Conservation (phyloP, 2,888 invertebrate species). For the Zaprionus bogoriensis region DNA sequence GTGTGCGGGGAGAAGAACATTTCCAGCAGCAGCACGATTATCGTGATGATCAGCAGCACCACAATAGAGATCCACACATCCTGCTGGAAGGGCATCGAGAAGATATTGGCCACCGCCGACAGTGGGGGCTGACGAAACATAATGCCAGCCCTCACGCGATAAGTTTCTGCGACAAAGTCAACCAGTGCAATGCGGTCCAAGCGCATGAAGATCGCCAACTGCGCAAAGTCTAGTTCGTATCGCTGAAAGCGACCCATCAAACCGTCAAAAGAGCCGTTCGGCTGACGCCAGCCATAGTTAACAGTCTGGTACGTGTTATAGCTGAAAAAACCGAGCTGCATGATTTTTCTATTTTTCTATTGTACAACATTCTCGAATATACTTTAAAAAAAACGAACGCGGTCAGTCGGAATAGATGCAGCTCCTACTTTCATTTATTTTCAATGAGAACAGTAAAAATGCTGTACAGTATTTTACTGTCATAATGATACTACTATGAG, state of each 20-base stretch:
- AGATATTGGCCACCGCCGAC: slow-evolving; percentile 86
- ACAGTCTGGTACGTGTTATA: slow-evolving; percentile 81
- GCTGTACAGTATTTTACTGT: too few species aligned
- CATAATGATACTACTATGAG: too few species aligned
- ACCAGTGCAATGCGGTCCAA: slow-evolving; percentile 84
- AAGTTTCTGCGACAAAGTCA: slow-evolving; percentile 85
- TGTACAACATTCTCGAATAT: too few species aligned
- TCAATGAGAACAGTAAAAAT: too few species aligned
- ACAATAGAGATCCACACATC: slow-evolving; percentile 84
- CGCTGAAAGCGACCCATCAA: slow-evolving; percentile 85
- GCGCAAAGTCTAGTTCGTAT: slow-evolving; percentile 84
- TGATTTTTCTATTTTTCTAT: too few species aligned
- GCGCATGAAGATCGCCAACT: slow-evolving; percentile 85
- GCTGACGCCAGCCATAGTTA: slow-evolving; percentile 84
- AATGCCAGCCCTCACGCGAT: slow-evolving; percentile 84
- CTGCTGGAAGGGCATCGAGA: slow-evolving; percentile 85
- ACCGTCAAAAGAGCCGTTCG: slow-evolving; percentile 85
- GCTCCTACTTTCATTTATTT: too few species aligned
- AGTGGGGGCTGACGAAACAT: slow-evolving; percentile 86
- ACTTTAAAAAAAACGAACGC: too few species aligned
- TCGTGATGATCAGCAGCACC: slow-evolving; percentile 73
- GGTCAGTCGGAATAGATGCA: too few species aligned
- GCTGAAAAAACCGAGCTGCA: slow-evolving; percentile 48
- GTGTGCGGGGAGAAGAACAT: slow-evolving; percentile 68
- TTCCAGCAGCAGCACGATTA: slow-evolving; percentile 69